These are phyloP conservation scores for Diaperis boleti DNA, from an alignment of 2,888 invertebrate species.

Conservation along the genomic window DNA sequence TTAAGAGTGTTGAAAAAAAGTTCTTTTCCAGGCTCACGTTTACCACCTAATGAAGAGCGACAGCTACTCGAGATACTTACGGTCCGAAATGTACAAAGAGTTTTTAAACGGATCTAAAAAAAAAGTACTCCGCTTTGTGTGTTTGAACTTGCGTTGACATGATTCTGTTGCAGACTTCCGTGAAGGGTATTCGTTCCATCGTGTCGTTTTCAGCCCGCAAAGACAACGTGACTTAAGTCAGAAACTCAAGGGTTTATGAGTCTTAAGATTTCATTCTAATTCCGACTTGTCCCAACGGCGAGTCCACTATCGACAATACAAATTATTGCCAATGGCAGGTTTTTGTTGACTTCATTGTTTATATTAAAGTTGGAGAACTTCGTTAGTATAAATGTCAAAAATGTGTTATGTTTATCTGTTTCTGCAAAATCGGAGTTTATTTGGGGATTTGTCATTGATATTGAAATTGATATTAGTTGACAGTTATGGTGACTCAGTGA, in stretches of 20 bases:
- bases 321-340: slow-evolving; percentile 43
- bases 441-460: slow-evolving; percentile 27
- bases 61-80: slow-evolving; percentile 96
- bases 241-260: slow-evolving; percentile 41
- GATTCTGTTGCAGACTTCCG: slow-evolving; percentile 78
- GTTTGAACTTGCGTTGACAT: slow-evolving; percentile 8
- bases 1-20: too few relatives aligned
- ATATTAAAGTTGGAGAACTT: slow-evolving; percentile 19
- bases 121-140: too few relatives aligned
- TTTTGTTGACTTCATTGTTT: slow-evolving; percentile 38
- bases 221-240: slow-evolving; percentile 69
- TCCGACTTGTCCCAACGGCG: slow-evolving; percentile 52
- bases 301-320: slow-evolving; percentile 60
- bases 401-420: slow-evolving; percentile 28
- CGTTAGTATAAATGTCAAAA: slow-evolving; percentile 34
- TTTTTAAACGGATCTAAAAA: slow-evolving; percentile 95
- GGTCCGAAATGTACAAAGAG: slow-evolving; percentile 99
- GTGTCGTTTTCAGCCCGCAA: slow-evolving; percentile 83
- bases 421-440: slow-evolving; percentile 1
- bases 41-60: slow-evolving; percentile 99
- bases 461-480: slow-evolving; percentile 46
- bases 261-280: slow-evolving; percentile 49
- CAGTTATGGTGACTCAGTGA: slow-evolving; percentile 51
- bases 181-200: slow-evolving; percentile 87
- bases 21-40: slow-evolving; percentile 88